phyloP scores from a whole-genome alignment of 1,140 invertebrate species.

The Drosophila pachea region DNA sequence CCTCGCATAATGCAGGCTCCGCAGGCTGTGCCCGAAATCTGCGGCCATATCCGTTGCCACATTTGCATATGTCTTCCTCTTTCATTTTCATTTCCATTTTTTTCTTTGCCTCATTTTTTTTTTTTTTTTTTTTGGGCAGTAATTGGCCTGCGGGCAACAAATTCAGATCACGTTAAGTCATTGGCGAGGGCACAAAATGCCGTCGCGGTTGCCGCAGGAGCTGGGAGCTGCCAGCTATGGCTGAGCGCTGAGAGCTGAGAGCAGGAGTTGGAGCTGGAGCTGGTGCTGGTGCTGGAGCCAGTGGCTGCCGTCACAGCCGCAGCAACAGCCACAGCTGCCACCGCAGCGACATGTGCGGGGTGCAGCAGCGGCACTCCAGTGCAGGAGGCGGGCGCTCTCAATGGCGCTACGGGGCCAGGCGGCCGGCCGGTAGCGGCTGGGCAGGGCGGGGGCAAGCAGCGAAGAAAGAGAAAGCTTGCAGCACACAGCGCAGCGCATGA shows the following conservation, averaged over 20 bases:
- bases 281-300: constrained; percentile 8
- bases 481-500: not conserved
- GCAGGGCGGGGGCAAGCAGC: not conserved
- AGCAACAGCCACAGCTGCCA: constrained; percentile 42
- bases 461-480: constrained; percentile 25
- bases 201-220: constrained; percentile 61
- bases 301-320: constrained; percentile 14
- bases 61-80: constrained; percentile 29
- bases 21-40: not conserved
- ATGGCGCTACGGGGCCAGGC: constrained; percentile 51
- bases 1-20: constrained; percentile 2
- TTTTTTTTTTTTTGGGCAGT: constrained; percentile 44
- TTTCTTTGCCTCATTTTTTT: not conserved
- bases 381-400: constrained; percentile 53
- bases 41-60: constrained; percentile 26
- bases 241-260: not conserved
- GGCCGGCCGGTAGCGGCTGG: too few species aligned
- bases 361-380: not conserved
- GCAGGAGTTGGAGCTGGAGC: not conserved
- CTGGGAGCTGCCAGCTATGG: constrained; percentile 1
- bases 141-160: constrained; percentile 71
- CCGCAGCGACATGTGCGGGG: constrained; percentile 41
- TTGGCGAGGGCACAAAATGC: constrained; percentile 64
- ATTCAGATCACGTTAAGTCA: constrained; percentile 76
- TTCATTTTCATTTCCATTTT: not conserved